Evolutionary conservation across 2,888 invertebrate genomes (phyloP), one percentile per base, ranked within the genome.

Genomic region (Chromoteleia sp.): DNA sequence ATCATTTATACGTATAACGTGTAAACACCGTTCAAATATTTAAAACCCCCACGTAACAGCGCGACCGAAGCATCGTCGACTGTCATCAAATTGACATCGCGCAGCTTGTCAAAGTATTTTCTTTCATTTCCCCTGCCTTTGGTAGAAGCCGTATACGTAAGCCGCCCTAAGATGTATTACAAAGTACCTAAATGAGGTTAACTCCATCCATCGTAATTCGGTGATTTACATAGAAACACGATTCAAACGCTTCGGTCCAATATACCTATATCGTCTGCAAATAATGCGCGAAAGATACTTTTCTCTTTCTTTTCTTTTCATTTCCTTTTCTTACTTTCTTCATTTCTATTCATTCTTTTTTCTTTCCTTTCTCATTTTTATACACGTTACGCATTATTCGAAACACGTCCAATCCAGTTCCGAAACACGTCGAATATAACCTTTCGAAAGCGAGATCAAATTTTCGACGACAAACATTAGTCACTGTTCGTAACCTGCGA

Each of bases 101-200:
- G 12, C 33, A 63, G 17, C 19, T 33, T 63, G 63, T 63, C 36
- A 12, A 33, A 48, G 17, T 48, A 48, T 17, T 43, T 54, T 48
- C 33, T 17, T 45, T 56, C 41, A 48, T 59, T 70, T 36, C 21
- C 39, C 39, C 12, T 50, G 54, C 17, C 61, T 61, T 73, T 61
- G 30, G 61, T 61, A 19, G 63, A 74, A 74, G 63, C 54, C 54
- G 15, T 52, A 61, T 25, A 33, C 33, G 19, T 33, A 36, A 73
- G 33, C 61, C 41, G 48, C 43, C 7, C 30, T 43, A 59, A 74
- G 63, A 74, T 74, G 36, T 19, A 63, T 61, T 63, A 43, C 73
- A 61, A 50, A 73, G 41, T 61, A 73, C 25, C 12, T 54, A 74
- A 74, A 74, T 39, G 63, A 74, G 63, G 30, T 71, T 71, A n/a